Evolutionary conservation across 2,797 vertebrate species (phyloP).

Genomic region (Muscicapa comitata): DNA sequence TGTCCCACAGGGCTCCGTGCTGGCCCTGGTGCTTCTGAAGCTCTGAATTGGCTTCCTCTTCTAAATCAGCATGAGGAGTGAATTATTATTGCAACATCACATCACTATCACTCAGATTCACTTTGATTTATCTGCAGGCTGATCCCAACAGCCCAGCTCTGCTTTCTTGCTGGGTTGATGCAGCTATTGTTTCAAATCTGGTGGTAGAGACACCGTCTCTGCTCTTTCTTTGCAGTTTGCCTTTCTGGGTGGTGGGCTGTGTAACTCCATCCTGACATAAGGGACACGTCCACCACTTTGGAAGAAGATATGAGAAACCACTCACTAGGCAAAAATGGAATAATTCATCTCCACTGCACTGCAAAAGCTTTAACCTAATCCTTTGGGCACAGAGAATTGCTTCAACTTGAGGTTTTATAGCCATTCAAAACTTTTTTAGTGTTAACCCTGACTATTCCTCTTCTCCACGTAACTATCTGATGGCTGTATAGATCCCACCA

Average conservation of each 20-base stretch:
- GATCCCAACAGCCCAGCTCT: constrained; percentile 23
- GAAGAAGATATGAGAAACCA: constrained; percentile 9
- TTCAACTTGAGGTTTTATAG: neutral
- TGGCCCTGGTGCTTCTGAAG: constrained; percentile 23
- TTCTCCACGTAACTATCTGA: neutral
- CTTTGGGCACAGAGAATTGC: neutral
- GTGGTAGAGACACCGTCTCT: neutral
- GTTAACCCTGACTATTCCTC: constrained; percentile 9
- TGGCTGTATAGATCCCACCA: neutral
- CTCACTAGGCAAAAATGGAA: neutral
- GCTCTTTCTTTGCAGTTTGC: neutral
- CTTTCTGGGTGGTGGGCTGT: neutral
- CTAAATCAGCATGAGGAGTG: constrained; percentile 51
- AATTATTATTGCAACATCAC: constrained; percentile 58
- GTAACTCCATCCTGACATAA: neutral
- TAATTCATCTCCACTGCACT: neutral
- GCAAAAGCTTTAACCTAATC: neutral
- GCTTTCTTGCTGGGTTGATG: constrained; percentile 16
- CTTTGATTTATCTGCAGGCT: constrained; percentile 53
- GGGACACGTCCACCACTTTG: neutral
- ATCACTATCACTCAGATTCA: constrained; percentile 45
- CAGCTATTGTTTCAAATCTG: constrained; percentile 36
- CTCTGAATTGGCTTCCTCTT: constrained; percentile 43
- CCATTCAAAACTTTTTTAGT: neutral
- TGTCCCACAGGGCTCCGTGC: neutral